Evolutionary conservation across 2,797 vertebrate genomes (phyloP).

Genomic region (Artibeus lituratus): DNA sequence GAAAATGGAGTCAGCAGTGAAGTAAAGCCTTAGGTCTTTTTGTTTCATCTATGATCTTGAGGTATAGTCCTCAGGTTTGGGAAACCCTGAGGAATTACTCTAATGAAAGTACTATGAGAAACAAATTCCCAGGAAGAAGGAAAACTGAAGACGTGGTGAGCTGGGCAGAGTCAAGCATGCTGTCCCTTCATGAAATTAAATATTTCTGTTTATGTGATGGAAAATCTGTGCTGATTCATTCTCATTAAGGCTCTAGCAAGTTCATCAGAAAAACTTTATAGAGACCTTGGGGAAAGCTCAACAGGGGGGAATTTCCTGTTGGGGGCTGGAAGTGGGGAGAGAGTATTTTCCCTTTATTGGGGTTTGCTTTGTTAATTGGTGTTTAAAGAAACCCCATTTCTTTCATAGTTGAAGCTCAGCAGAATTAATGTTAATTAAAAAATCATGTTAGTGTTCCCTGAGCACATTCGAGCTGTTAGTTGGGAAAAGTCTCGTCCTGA

Average conservation of each 20-base stretch:
- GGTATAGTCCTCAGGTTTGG: constrained; percentile 26
- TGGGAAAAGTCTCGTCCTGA: constrained; percentile 8
- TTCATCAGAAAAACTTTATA: constrained; percentile 85
- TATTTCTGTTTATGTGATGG: constrained; percentile 81
- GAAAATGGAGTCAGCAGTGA: constrained; percentile 22
- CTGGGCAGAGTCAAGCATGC: not conserved
- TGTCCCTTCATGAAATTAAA: constrained; percentile 77
- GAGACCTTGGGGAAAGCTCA: constrained; percentile 83
- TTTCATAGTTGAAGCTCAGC: constrained; percentile 66
- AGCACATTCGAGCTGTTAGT: constrained; percentile 60
- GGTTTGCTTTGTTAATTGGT: constrained; percentile 82
- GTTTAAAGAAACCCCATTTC: constrained; percentile 79
- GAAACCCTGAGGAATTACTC: constrained; percentile 26
- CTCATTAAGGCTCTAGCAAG: constrained; percentile 80
- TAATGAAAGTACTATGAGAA: constrained; percentile 51
- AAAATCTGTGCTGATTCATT: constrained; percentile 83
- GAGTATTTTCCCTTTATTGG: constrained; percentile 77
- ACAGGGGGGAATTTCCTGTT: constrained; percentile 82
- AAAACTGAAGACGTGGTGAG: constrained; percentile 20
- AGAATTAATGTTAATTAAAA: constrained; percentile 76
- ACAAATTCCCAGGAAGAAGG: constrained; percentile 41
- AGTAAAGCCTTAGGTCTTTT: constrained; percentile 17
- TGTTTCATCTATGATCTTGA: not conserved
- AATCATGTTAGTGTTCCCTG: constrained; percentile 71
- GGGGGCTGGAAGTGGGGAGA: constrained; percentile 74